These are phyloP conservation scores for Lichenostomus cassidix DNA, from an alignment of 2,113 vertebrate genomes.

Conservation along the genomic window DNA sequence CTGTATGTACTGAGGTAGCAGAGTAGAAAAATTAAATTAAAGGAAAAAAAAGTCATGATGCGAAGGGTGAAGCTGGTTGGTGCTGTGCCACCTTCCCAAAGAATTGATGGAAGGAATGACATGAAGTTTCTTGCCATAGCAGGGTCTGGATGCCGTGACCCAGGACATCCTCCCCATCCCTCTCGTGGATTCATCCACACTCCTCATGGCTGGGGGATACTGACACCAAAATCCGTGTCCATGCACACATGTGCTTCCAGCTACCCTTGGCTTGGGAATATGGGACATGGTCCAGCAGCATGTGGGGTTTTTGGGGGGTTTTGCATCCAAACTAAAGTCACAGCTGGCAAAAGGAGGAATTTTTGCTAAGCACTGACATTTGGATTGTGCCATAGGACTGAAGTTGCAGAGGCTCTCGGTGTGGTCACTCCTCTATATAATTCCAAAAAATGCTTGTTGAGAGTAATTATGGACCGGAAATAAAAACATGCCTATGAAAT, in stretches of 20 bases:
- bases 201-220: rapidly evolving
- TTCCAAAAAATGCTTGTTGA: background rate
- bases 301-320: background rate
- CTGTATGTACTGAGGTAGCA: background rate
- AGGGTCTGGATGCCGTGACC: background rate
- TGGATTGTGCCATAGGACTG: background rate
- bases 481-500: background rate
- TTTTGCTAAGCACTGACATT: background rate
- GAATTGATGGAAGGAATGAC: background rate
- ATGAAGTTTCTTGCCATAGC: background rate
- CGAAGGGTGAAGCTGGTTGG: rapidly evolving
- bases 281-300: background rate
- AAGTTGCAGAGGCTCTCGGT: background rate
- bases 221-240: background rate
- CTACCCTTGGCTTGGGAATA: background rate
- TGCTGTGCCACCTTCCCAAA: background rate
- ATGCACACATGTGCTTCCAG: rapidly evolving
- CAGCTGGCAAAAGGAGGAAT: background rate
- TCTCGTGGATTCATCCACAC: rapidly evolving
- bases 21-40: background rate
- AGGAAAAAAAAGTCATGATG: rapidly evolving
- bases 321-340: background rate
- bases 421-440: background rate
- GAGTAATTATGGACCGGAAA: background rate
- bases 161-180: background rate